Percentiles rank a stretch among this genome's conserved stretches.
Conservation (phyloP, 2,888 invertebrate species). For the Isotomurus palustris region DNA sequence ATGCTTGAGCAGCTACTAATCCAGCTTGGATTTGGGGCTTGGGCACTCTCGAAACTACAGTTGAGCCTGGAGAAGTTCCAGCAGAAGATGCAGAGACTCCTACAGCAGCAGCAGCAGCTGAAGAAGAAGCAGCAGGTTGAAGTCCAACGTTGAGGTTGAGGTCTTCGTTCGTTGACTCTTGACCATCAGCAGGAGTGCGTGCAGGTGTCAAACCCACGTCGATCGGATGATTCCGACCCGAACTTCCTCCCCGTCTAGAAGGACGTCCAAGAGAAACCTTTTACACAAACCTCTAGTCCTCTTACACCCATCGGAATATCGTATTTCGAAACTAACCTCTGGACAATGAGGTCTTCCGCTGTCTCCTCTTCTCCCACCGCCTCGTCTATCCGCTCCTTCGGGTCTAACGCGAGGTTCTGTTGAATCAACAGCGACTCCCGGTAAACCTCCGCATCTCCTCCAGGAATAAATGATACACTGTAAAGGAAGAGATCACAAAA, state of each 20-base stretch:
- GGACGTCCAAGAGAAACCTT: constrained; percentile 2
- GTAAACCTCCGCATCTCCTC: constrained; percentile 55
- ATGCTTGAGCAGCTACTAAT: constrained; percentile 14
- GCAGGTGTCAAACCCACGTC: constrained; percentile 10
- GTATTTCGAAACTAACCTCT: constrained; percentile 11
- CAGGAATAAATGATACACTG: constrained; percentile 58
- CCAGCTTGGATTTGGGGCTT: too few species aligned
- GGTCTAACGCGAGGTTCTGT: too few species aligned
- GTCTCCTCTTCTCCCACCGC: constrained; percentile 24
- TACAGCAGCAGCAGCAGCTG: constrained; percentile 8
- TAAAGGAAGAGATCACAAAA: too few species aligned
- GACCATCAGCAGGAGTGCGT: constrained; percentile 45
- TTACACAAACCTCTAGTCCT: constrained; percentile 2
- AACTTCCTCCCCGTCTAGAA: constrained; percentile 7
- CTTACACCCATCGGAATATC: not conserved
- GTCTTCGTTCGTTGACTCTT: constrained; percentile 39
- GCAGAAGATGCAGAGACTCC: constrained; percentile 13
- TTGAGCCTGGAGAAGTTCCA: constrained; percentile 10
- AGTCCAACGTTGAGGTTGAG: not conserved
- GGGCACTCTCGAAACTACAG: constrained; percentile 11
- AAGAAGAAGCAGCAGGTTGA: constrained; percentile 9
- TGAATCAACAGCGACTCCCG: constrained; percentile 48
- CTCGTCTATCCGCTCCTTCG: too few species aligned
- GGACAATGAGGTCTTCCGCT: constrained; percentile 11
- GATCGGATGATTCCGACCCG: not conserved